Conservation (phyloP, 2,888 invertebrate species). For the Tanytarsus gracilentus region DNA sequence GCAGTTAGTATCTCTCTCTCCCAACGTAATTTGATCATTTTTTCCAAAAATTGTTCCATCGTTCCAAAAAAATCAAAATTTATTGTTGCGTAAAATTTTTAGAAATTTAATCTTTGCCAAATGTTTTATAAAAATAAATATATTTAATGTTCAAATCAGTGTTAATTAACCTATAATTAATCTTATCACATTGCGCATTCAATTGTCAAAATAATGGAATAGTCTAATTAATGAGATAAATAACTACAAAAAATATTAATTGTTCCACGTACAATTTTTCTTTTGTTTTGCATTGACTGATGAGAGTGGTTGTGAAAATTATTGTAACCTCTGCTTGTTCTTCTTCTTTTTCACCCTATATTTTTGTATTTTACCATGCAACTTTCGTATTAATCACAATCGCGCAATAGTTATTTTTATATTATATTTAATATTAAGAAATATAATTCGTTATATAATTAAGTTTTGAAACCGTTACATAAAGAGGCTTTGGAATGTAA, state of each 20-base stretch:
- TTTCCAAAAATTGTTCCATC: neutral
- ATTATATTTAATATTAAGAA: no score
- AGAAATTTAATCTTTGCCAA: slow-evolving; percentile 5
- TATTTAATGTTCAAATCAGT: neutral
- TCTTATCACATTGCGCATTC: slow-evolving; percentile 13
- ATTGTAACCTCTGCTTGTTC: neutral
- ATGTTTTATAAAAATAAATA: slow-evolving; percentile 1
- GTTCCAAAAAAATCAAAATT: no score
- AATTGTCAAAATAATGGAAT: slow-evolving; percentile 5
- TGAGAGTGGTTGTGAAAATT: neutral
- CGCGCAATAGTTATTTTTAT: neutral
- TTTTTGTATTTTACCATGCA: slow-evolving; percentile 3
- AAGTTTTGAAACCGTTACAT: no score
- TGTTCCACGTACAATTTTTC: neutral
- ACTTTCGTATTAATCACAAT: slow-evolving; percentile 13
- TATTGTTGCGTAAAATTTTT: slow-evolving; percentile 10
- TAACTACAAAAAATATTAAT: no score
- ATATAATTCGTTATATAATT: no score
- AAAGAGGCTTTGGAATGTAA: no score
- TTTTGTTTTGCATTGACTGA: no score
- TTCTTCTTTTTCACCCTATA: neutral
- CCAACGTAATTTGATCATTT: neutral
- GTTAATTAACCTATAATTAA: slow-evolving; percentile 22
- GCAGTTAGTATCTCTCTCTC: neutral
- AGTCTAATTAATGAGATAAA: slow-evolving; percentile 9